phyloP scores from a whole-genome alignment of 2,888 invertebrate species.

The Drosophila macrothrix region DNA sequence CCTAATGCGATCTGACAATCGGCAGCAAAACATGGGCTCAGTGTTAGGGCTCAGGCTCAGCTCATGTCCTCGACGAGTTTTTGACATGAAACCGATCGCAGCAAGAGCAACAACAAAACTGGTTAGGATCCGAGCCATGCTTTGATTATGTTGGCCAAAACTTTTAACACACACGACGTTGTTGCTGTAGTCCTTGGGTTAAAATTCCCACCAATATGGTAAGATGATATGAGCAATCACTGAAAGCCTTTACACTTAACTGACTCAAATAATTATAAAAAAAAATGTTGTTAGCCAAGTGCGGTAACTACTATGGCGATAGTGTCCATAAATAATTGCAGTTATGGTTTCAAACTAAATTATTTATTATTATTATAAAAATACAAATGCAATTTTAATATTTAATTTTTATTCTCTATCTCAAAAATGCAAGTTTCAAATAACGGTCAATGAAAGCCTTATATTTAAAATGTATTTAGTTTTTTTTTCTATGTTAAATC shows the following conservation, averaged over 20 bases:
- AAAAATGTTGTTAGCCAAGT: conserved; percentile 11
- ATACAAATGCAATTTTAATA: not conserved
- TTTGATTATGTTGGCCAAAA: conserved; percentile 64
- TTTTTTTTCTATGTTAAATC: not conserved
- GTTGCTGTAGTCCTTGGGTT: conserved; percentile 43
- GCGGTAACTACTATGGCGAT: conserved; percentile 14
- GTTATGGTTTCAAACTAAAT: not conserved
- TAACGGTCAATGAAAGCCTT: not conserved
- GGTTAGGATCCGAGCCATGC: conserved; percentile 48
- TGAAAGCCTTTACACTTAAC: conserved; percentile 83
- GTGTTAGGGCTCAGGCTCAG: conserved; percentile 19
- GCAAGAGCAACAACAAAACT: conserved; percentile 37
- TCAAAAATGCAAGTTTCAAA: not conserved
- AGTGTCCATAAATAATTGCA: not conserved
- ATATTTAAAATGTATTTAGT: not conserved
- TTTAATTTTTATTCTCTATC: not conserved
- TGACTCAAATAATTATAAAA: conserved; percentile 65
- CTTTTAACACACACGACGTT: conserved; percentile 75
- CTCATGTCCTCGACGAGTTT: conserved; percentile 69
- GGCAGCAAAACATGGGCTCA: conserved; percentile 73
- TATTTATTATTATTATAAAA: not conserved
- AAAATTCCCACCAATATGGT: conserved; percentile 79
- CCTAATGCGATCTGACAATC: conserved; percentile 75
- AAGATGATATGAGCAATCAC: conserved; percentile 74
- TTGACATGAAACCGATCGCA: conserved; percentile 68